phyloP scores from a whole-genome alignment of 2,113 vertebrate species.

The Kryptolebias marmoratus region DNA sequence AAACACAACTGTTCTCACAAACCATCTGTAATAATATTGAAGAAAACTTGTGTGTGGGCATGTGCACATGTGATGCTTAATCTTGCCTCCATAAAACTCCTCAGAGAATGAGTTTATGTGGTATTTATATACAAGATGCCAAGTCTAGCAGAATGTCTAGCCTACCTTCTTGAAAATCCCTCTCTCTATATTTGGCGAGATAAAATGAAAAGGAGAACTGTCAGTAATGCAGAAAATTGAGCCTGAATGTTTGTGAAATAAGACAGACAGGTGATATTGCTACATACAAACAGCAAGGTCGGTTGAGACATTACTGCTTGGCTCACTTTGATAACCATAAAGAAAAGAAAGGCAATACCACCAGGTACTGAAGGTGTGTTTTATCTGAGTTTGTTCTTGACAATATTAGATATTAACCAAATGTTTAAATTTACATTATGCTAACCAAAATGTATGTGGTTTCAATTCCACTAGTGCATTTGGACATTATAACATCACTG shows the following conservation, averaged over 20 bases:
- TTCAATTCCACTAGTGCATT: too few species aligned
- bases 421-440: too few species aligned
- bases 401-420: too few species aligned
- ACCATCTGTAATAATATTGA: slow-evolving; percentile 29
- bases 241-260: neutral
- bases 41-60: slow-evolving; percentile 9
- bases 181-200: neutral
- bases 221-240: neutral
- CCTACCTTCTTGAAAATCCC: neutral
- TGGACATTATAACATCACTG: too few species aligned
- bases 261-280: neutral
- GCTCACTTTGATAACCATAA: neutral
- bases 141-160: slow-evolving; percentile 8
- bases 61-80: neutral
- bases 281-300: neutral
- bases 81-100: neutral
- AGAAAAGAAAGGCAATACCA: neutral
- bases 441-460: too few species aligned
- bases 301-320: neutral
- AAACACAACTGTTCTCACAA: slow-evolving; percentile 13
- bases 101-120: neutral
- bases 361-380: neutral
- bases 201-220: neutral
- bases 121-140: slow-evolving; percentile 26
- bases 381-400: neutral